phyloP scores from a whole-genome alignment of 2,797 vertebrate species.

The Channa striata region DNA sequence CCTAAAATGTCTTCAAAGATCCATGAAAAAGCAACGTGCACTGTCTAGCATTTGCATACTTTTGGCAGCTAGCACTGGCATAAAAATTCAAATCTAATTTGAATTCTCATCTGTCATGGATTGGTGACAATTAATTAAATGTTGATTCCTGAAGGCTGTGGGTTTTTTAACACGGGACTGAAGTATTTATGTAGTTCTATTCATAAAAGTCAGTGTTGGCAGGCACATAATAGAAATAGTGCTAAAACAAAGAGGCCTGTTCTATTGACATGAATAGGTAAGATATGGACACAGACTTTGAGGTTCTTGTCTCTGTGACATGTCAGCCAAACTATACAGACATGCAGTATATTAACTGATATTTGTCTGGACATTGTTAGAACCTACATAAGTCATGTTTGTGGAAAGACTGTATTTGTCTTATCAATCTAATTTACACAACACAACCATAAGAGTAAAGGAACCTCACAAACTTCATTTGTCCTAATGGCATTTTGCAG shows the following conservation, averaged over 20 bases:
- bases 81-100: constrained; percentile 48
- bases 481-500: constrained; percentile 16
- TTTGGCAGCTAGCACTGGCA: constrained; percentile 41
- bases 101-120: constrained; percentile 61
- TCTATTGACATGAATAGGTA: constrained; percentile 34
- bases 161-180: constrained; percentile 29
- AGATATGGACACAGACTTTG: constrained; percentile 39
- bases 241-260: constrained; percentile 3
- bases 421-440: constrained; percentile 27
- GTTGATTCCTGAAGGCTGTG: constrained; percentile 43
- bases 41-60: constrained; percentile 44
- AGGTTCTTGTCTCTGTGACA: constrained; percentile 36
- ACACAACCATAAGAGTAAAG: not conserved
- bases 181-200: constrained; percentile 33
- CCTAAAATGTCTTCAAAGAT: constrained; percentile 50
- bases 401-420: no score
- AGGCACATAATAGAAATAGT: constrained; percentile 15
- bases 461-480: constrained; percentile 11
- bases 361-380: constrained; percentile 27
- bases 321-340: constrained; percentile 35
- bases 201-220: constrained; percentile 7
- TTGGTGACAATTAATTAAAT: constrained; percentile 72
- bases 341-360: constrained; percentile 11
- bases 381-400: not conserved
- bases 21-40: constrained; percentile 53